Percentiles rank a stretch among this genome's conserved stretches.
Evolutionary conservation across 2,888 invertebrate genomes (phyloP).

Genomic region (Dasypogon diadema): DNA sequence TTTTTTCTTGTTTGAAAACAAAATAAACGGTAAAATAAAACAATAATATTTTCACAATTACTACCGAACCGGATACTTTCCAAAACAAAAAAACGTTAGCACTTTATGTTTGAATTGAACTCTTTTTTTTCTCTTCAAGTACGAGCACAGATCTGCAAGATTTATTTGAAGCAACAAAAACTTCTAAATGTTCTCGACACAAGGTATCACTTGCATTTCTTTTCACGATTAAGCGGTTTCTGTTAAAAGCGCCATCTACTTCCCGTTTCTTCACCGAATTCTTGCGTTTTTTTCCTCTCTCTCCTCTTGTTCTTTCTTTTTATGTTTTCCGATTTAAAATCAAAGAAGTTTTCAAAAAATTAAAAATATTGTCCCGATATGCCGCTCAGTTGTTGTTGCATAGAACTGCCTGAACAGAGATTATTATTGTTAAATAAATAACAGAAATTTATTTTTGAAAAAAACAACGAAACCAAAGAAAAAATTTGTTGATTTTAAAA

Average conservation of each 20-base stretch:
- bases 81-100: too few relatives aligned
- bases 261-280: slow-evolving; percentile 17
- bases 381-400: slow-evolving; percentile 49
- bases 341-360: slow-evolving; percentile 27
- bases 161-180: not conserved
- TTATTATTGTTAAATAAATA: not conserved
- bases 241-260: slow-evolving; percentile 44
- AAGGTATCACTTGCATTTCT: slow-evolving; percentile 1
- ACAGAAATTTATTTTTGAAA: slow-evolving; percentile 2
- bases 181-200: not conserved
- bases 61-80: not conserved
- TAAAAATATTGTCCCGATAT: slow-evolving; percentile 37
- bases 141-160: slow-evolving; percentile 1
- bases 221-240: slow-evolving; percentile 17
- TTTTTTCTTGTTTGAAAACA: not conserved
- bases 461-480: not conserved
- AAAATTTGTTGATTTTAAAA: too few relatives aligned
- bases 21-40: not conserved
- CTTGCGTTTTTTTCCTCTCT: not conserved
- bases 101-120: too few relatives aligned
- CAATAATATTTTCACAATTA: not conserved
- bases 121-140: not conserved
- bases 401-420: slow-evolving; percentile 39
- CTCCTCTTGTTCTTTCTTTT: not conserved
- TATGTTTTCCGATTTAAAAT: not conserved